A percentile compares a stretch with the other conserved stretches of the same genome.
phyloP scores from a whole-genome alignment of 2,888 invertebrate species.

The Metopia argyrocephala region DNA sequence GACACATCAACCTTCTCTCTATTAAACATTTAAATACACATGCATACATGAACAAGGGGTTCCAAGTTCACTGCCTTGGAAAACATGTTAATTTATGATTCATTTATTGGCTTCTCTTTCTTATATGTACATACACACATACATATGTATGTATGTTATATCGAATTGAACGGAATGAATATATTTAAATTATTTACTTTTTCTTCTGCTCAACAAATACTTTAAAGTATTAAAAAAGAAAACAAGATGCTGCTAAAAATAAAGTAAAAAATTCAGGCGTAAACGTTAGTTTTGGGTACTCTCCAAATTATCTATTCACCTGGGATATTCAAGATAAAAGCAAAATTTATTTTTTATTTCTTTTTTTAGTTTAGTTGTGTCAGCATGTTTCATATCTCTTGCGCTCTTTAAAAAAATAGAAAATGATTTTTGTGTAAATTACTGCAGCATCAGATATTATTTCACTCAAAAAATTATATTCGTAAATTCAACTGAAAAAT shows the following conservation, averaged over 20 bases:
- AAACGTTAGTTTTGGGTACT: too few species aligned
- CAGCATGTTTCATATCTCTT: conserved; percentile 21
- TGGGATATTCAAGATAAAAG: conserved; percentile 27
- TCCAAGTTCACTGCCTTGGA: conserved; percentile 55
- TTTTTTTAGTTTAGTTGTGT: too few species aligned
- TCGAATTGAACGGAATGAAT: too few species aligned
- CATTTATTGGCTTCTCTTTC: conserved; percentile 19
- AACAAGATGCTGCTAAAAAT: not conserved
- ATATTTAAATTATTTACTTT: too few species aligned
- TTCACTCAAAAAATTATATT: too few species aligned
- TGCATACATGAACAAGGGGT: conserved; percentile 5
- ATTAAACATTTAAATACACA: too few species aligned
- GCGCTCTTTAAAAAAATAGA: conserved; percentile 28
- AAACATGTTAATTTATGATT: conserved; percentile 46
- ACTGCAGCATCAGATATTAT: conserved; percentile 29
- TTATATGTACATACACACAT: not conserved
- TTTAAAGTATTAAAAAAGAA: not conserved
- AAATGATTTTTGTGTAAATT: conserved; percentile 50
- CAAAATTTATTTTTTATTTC: conserved; percentile 5
- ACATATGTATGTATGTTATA: not conserved
- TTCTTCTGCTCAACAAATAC: not conserved
- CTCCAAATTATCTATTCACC: not conserved
- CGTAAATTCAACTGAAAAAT: too few species aligned
- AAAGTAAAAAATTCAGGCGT: too few species aligned
- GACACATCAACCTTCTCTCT: too few species aligned